phyloP scores from a whole-genome alignment of 2,888 invertebrate genomes.

The Gerris lacustris region DNA sequence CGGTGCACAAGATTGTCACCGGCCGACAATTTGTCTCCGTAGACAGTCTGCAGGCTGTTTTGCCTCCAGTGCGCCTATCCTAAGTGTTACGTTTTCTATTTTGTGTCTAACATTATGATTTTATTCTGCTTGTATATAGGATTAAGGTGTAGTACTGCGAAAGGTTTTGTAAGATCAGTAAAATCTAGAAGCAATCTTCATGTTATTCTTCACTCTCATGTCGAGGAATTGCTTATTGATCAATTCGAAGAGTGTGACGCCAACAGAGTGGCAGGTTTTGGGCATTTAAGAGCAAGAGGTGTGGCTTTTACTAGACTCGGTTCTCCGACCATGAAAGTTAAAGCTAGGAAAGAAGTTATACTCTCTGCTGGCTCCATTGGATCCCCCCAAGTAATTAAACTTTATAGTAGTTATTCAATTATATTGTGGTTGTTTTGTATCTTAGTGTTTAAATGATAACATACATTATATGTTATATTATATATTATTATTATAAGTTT shows the following conservation, averaged over 20 bases:
- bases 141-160: conserved; percentile 65
- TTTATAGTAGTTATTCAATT: no score
- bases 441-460: not conserved
- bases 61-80: no score
- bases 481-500: no score
- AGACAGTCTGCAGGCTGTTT: no score
- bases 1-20: no score
- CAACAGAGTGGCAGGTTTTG: not conserved
- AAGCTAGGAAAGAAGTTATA: conserved; percentile 64
- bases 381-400: conserved; percentile 47
- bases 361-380: conserved; percentile 73
- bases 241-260: conserved; percentile 34
- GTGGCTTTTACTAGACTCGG: conserved; percentile 52
- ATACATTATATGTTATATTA: no score
- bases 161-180: conserved; percentile 61
- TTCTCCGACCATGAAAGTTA: conserved; percentile 40
- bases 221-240: conserved; percentile 54
- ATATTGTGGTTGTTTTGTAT: not conserved
- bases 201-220: conserved; percentile 54
- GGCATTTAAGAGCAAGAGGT: conserved; percentile 48
- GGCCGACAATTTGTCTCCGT: no score
- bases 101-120: no score
- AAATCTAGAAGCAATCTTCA: conserved; percentile 59
- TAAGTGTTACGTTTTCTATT: no score
- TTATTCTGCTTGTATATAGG: conserved; percentile 11